Evolutionary conservation across 2,888 invertebrate species (phyloP).

Genomic region (Ectemnius lituratus): DNA sequence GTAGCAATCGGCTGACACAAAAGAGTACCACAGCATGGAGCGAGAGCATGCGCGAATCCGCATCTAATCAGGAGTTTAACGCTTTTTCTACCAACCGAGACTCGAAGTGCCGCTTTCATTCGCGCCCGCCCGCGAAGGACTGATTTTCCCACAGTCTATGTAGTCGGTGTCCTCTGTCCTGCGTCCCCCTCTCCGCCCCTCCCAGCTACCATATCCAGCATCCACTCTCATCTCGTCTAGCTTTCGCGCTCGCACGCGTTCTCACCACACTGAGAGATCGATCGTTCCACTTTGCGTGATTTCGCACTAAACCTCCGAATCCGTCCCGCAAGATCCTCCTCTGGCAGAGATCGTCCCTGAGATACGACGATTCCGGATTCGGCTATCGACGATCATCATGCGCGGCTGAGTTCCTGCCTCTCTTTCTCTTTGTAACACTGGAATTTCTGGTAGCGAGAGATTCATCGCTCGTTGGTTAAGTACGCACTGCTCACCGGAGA

Average conservation of each 20-base stretch:
- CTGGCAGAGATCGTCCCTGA: conserved; percentile 4
- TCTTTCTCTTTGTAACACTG: not conserved
- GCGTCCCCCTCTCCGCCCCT: not conserved
- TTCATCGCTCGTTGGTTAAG: conserved; percentile 36
- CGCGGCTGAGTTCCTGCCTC: not conserved
- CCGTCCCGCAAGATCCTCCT: conserved; percentile 1
- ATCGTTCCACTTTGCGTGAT: conserved; percentile 73
- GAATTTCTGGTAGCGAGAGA: conserved; percentile 17
- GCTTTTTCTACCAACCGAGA: conserved; percentile 72
- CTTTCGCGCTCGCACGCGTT: conserved; percentile 36
- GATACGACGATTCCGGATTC: conserved; percentile 14
- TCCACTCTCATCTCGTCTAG: conserved; percentile 50
- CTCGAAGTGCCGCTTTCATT: conserved; percentile 58
- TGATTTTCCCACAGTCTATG: conserved; percentile 76
- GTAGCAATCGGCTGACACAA: conserved; percentile 33
- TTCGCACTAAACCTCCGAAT: conserved; percentile 66
- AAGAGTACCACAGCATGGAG: conserved; percentile 50
- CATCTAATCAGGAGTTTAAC: conserved; percentile 76
- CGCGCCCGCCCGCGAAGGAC: conserved; percentile 58
- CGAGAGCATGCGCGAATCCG: conserved; percentile 74
- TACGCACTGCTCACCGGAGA: conserved; percentile 34
- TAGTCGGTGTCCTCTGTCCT: conserved; percentile 15
- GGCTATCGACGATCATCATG: not conserved
- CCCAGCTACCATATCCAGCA: conserved; percentile 44
- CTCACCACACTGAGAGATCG: conserved; percentile 60